A percentile compares a stretch with the other conserved stretches of the same genome.
These are phyloP conservation scores for Apogon talboti DNA, from an alignment of 2,797 vertebrate genomes.

Conservation along the genomic window DNA sequence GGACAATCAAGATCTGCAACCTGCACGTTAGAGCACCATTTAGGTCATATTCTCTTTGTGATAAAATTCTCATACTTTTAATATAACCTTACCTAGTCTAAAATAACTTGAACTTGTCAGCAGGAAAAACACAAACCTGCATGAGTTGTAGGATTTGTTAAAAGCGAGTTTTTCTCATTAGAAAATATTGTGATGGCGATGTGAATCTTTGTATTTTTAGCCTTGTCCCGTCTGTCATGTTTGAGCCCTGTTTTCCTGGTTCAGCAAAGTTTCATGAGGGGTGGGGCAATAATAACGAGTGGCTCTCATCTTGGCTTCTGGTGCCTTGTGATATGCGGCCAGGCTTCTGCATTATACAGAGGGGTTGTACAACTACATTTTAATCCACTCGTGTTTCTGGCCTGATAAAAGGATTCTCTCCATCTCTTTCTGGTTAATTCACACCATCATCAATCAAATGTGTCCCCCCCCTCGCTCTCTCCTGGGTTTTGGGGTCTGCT, in stretches of 20 bases:
- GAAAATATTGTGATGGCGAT: constrained; percentile 4
- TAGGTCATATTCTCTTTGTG: not conserved
- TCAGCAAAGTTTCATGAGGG: constrained; percentile 66
- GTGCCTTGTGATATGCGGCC: constrained; percentile 77
- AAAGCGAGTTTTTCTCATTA: not conserved
- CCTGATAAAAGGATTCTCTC: constrained; percentile 88
- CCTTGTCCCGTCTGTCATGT: constrained; percentile 29
- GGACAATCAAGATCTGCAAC: constrained; percentile 61
- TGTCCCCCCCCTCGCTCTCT: constrained; percentile 59
- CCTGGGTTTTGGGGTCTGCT: constrained; percentile 78
- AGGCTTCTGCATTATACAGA: constrained; percentile 82
- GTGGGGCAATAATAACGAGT: constrained; percentile 64
- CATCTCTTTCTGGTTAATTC: constrained; percentile 87
- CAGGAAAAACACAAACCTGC: too few relatives aligned
- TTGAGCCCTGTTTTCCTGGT: constrained; percentile 58
- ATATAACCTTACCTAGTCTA: not conserved
- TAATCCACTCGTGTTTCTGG: constrained; percentile 87
- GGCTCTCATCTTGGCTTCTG: constrained; percentile 77
- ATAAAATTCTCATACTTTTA: constrained; percentile 6
- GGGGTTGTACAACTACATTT: constrained; percentile 87
- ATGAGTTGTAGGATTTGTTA: not conserved
- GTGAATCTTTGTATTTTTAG: constrained; percentile 23
- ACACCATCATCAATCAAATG: constrained; percentile 88
- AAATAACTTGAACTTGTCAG: too few relatives aligned
- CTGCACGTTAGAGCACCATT: constrained; percentile 25